These are phyloP conservation scores for Pterocles gutturalis DNA, from an alignment of 2,113 vertebrate genomes.

Conservation along the genomic window DNA sequence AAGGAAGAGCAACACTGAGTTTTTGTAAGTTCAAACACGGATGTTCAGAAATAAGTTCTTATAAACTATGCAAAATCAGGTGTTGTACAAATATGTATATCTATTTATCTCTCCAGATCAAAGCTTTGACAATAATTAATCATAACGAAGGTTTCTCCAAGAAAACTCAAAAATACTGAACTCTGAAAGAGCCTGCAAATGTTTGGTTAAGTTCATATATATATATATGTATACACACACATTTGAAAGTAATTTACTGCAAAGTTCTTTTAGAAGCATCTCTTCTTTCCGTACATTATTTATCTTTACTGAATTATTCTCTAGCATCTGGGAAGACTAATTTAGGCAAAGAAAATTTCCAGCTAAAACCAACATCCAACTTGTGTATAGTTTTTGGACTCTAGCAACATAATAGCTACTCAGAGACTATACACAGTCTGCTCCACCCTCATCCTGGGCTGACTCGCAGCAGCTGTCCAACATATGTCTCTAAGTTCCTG, in stretches of 20 bases:
- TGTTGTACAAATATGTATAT: conserved; percentile 41
- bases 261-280: neutral
- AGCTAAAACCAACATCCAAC: conserved; percentile 15
- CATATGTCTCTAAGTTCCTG: neutral
- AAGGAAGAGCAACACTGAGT: conserved; percentile 25
- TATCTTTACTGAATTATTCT: conserved; percentile 20
- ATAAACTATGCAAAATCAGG: conserved; percentile 31
- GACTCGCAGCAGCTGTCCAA: conserved; percentile 23
- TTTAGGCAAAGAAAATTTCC: conserved; percentile 31
- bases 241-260: conserved; percentile 3
- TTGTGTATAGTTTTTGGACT: neutral
- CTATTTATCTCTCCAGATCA: conserved; percentile 18
- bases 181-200: neutral
- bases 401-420: neutral
- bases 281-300: conserved; percentile 1
- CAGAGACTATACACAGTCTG: neutral
- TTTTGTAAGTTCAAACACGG: conserved; percentile 32
- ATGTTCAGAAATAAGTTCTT: conserved; percentile 45
- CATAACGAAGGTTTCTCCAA: conserved; percentile 1
- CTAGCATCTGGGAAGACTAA: conserved; percentile 31
- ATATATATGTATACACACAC: neutral
- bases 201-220: neutral
- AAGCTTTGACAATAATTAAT: conserved; percentile 41
- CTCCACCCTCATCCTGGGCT: neutral
- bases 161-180: neutral